Evolutionary conservation across 2,113 vertebrate genomes (phyloP), one percentile per base, ranked within the genome.

Genomic region (Gopherus flavomarginatus): DNA sequence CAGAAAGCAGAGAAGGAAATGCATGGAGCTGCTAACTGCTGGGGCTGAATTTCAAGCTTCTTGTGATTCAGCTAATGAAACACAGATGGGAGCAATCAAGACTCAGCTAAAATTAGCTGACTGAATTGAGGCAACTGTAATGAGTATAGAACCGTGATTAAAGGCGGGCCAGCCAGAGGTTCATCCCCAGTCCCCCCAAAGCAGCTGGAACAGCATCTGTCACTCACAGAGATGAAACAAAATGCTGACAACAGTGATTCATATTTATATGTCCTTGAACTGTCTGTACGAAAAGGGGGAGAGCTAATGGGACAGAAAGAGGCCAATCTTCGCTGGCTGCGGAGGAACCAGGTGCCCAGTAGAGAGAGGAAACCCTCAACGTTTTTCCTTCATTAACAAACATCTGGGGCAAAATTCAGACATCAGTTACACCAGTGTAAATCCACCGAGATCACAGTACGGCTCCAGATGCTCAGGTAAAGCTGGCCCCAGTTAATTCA

Each of bases 61-160:
- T 94, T 92, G 52, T 87, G 91, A 96, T 91, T 90, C 95, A 89
- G 52, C 88, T 96, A 96, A 97, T 93, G 96, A 95, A 94, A 95
- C 85, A 88, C 95, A 97, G 97, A 92, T 93, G 95, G 80, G 85
- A 97, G 75, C 92, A 83, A 96, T 97, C 96, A 96, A 86, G 57
- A 92, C 83, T 80, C 82, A 38, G 92, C 96, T 95, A 96, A 97
- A 98, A 97, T 97, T 97, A 97, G 93, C 85, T 87, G 31, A 90
- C 96, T 97, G 92, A 96, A 97, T 94, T 91, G 75, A 54, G 84
- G 72, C 54, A 85, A 83, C 87, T 86, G 53, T 57, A 81, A 82
- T 56, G 81, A 31, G 13, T 27, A 31, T 69, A 56, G 78, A 86
- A 86, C 78, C 35, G 53, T 56, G 90, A 62, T 65, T 69, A 84